phyloP scores from a whole-genome alignment of 1,140 invertebrate genomes.

The Euwallacea similis region DNA sequence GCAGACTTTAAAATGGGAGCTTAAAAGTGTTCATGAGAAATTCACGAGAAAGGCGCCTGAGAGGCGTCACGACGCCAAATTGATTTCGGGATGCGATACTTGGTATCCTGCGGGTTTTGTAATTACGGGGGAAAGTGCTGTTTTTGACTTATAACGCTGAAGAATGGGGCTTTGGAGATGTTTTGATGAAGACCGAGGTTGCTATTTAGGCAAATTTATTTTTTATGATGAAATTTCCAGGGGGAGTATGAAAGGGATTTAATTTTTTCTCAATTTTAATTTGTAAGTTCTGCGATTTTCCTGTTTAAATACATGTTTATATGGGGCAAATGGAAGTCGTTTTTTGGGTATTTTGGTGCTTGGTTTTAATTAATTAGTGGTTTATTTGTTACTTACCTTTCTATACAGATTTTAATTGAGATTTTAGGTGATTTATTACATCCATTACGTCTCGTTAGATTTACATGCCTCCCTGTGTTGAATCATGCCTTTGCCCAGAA shows the following conservation, averaged over 20 bases:
- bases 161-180: slow-evolving; percentile 18
- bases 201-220: slow-evolving; percentile 7
- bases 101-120: slow-evolving; percentile 47
- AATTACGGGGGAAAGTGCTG: slow-evolving; percentile 40
- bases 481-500: no score
- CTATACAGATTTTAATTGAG: no score
- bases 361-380: no score
- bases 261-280: background rate
- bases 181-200: slow-evolving; percentile 7
- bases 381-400: no score
- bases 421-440: no score
- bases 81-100: slow-evolving; percentile 46
- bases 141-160: slow-evolving; percentile 40
- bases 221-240: slow-evolving; percentile 1
- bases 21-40: slow-evolving; percentile 21
- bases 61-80: slow-evolving; percentile 44
- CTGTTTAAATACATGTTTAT: no score
- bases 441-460: no score
- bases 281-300: no score
- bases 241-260: background rate
- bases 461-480: no score
- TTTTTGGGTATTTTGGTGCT: no score
- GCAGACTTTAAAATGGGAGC: slow-evolving; percentile 24
- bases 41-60: slow-evolving; percentile 29
- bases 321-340: no score